A percentile compares a stretch with the other conserved stretches of the same genome.
phyloP scores from a whole-genome alignment of 2,888 invertebrate species.

The Agrochola lychnidis region DNA sequence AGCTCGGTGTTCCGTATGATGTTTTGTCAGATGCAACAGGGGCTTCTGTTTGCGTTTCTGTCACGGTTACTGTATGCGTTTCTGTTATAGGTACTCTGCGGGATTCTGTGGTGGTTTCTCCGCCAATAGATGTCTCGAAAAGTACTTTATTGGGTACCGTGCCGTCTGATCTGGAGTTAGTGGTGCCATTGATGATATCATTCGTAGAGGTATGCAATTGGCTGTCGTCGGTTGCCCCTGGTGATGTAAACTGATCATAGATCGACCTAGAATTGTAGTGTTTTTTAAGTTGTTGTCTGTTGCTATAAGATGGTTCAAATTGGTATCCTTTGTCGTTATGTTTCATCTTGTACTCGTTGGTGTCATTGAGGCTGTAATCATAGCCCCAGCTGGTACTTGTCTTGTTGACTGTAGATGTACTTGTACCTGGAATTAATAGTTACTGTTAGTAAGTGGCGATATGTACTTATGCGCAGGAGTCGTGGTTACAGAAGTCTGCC shows the following conservation, averaged over 20 bases:
- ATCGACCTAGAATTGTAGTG: not conserved
- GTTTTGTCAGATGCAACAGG: not conserved
- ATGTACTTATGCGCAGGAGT: no score
- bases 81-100: not conserved
- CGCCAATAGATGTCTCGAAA: not conserved
- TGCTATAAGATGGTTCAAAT: not conserved
- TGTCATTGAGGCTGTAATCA: not conserved
- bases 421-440: not conserved
- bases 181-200: not conserved
- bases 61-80: not conserved
- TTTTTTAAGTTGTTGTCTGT: not conserved
- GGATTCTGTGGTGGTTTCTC: not conserved
- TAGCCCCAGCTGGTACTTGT: slow-evolving; percentile 10
- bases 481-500: no score
- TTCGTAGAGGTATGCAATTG: not conserved
- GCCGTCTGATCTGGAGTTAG: no score
- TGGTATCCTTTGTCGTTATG: not conserved
- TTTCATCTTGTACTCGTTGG: not conserved
- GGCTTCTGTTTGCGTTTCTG: not conserved
- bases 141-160: not conserved
- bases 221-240: not conserved
- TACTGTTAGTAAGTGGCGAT: no score
- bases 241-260: not conserved
- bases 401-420: not conserved
- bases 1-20: not conserved